Conservation (phyloP, 2,888 invertebrate genomes). For the Alitta virens region DNA sequence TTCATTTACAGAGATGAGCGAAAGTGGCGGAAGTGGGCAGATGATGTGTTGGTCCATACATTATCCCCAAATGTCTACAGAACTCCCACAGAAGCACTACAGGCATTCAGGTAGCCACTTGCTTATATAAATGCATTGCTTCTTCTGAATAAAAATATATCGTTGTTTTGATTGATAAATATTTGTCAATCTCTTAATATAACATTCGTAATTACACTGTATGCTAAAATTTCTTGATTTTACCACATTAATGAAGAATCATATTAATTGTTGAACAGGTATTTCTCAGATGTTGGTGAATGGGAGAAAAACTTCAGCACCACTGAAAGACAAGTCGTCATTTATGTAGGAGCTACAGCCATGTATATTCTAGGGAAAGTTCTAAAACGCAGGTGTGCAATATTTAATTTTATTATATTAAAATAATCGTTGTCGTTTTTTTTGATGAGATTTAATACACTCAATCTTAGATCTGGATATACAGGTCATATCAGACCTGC, state of each 20-base stretch:
- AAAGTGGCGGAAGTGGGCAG: slow-evolving; percentile 95
- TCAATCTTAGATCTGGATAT: too few relatives aligned
- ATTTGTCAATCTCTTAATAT: too few relatives aligned
- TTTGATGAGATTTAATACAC: too few relatives aligned
- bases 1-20: slow-evolving; percentile 75
- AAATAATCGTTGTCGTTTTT: too few relatives aligned
- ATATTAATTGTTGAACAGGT: slow-evolving; percentile 58
- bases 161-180: too few relatives aligned
- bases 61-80: slow-evolving; percentile 97
- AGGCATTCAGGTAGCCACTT: slow-evolving; percentile 94
- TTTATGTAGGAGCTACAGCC: slow-evolving; percentile 87
- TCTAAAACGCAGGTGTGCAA: slow-evolving; percentile 72
- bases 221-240: background rate
- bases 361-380: slow-evolving; percentile 86
- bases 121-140: too few relatives aligned
- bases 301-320: slow-evolving; percentile 86
- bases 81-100: slow-evolving; percentile 76
- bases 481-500: too few relatives aligned
- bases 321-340: slow-evolving; percentile 82
- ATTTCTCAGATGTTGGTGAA: slow-evolving; percentile 89
- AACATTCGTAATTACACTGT: background rate
- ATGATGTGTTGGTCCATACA: slow-evolving; percentile 83
- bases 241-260: too few relatives aligned
- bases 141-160: too few relatives aligned
- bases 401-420: background rate